Percentiles rank a stretch among this genome's conserved stretches.
Evolutionary conservation across 2,113 vertebrate species (phyloP).

Genomic region (Jaculus jaculus): DNA sequence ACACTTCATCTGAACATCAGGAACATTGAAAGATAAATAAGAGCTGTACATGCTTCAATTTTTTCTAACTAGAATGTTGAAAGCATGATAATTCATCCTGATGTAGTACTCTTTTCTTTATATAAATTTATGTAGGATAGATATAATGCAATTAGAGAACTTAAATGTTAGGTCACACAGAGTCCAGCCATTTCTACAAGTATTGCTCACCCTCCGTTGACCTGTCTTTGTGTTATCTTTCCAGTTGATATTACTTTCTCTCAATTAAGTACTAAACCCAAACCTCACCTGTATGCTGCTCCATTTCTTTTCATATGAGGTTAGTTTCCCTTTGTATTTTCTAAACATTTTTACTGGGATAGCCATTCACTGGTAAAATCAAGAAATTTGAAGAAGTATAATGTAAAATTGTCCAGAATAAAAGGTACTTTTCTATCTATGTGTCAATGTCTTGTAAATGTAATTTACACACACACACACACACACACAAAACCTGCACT

Average conservation of each 20-base stretch:
- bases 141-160: background rate
- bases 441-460: background rate
- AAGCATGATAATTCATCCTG: background rate
- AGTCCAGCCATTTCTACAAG: background rate
- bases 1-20: background rate
- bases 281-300: background rate
- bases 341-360: background rate
- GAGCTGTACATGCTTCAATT: background rate
- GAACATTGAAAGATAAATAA: background rate
- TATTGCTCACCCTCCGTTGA: background rate
- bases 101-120: background rate
- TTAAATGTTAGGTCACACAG: background rate
- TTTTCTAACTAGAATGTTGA: background rate
- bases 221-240: background rate
- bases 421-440: background rate
- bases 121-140: background rate
- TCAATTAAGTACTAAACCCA: accelerated
- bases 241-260: background rate
- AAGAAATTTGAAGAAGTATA: background rate
- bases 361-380: background rate
- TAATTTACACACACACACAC: background rate
- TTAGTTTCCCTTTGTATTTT: background rate
- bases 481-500: background rate
- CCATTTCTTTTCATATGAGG: background rate
- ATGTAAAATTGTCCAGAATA: background rate